Evolutionary conservation across 2,888 invertebrate genomes (phyloP).

Genomic region (Fabriciana adippe): DNA sequence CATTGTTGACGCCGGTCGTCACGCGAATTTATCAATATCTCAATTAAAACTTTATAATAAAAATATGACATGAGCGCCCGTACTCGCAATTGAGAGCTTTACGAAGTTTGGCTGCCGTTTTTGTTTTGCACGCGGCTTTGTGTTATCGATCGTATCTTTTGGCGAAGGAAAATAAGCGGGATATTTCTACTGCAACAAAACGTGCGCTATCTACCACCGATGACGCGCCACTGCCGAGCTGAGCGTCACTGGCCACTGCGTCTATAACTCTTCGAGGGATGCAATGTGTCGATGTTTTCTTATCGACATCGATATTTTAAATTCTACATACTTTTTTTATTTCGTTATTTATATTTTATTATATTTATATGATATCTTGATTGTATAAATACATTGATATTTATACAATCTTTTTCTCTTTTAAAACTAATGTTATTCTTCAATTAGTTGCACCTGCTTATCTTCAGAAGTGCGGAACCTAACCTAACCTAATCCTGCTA

Average conservation of each 20-base stretch:
- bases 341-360: no score
- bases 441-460: no score
- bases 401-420: no score
- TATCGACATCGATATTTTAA: conserved; percentile 24
- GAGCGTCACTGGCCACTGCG: conserved; percentile 67
- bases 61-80: conserved; percentile 41
- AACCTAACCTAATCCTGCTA: no score
- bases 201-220: conserved; percentile 55
- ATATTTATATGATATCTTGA: no score
- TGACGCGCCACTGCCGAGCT: conserved; percentile 68
- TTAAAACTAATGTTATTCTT: no score
- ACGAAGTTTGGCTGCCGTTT: conserved; percentile 29
- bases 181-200: conserved; percentile 41
- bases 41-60: conserved; percentile 48
- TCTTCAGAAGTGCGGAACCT: no score
- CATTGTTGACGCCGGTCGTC: conserved; percentile 76
- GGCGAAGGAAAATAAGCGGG: conserved; percentile 36
- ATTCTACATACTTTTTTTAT: background rate
- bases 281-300: conserved; percentile 46
- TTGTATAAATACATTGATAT: no score
- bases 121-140: conserved; percentile 42
- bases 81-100: conserved; percentile 23
- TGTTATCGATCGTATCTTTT: conserved; percentile 47
- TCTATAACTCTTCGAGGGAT: conserved; percentile 61
- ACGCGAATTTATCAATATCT: conserved; percentile 58